Evolutionary conservation across 2,888 invertebrate genomes (phyloP), one percentile per base, ranked within the genome.

Genomic region (Drepana falcataria): DNA sequence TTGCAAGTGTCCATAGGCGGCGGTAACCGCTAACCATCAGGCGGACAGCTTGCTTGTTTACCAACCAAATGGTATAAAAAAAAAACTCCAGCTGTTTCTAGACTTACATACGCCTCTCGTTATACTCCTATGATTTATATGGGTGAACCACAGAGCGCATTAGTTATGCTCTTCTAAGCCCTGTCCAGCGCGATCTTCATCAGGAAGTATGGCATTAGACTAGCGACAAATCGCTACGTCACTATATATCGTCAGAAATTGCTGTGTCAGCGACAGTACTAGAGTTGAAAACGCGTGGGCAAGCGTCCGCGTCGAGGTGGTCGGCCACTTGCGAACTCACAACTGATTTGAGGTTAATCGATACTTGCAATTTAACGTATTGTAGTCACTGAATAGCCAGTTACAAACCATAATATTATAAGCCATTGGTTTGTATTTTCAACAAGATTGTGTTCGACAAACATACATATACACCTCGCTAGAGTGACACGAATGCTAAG

Each of bases 231-330:
- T 49, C 41, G 54, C 54, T 35, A 40, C 37, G 49, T 61, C 66
- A 66, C 65, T 60, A 57, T 41, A 55, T 59, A 61, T 70, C 61
- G 65, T 37, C 6, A 49, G 35, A 49, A 49, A 37, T 41, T 40
- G 51, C 51, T 40, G 51, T n/a, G 51, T 51, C 41, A 51, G 35
- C 2, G 65, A 59, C 58, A 53, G 66, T 58, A 57, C 72, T 73
- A 53, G 48, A 48, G 33, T 48, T n/a, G 37, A 34, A 35, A 41
- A 47, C 63, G 74, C 73, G 76, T 76, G 77, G 75, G 75, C 68
- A 59, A 51, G 51, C 71, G 55, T 47, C 57, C 49, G 51, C 71
- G 55, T 47, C 57, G 64, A 55, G 77, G 75, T 73, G 73, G 75
- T 71, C 76, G 35, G 44, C 7, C 35, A n/a, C 44, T 44, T 44